Evolutionary conservation across 2,797 vertebrate species (phyloP), one percentile per base, ranked within the genome.

Genomic region (Myioborus melanocephalus): DNA sequence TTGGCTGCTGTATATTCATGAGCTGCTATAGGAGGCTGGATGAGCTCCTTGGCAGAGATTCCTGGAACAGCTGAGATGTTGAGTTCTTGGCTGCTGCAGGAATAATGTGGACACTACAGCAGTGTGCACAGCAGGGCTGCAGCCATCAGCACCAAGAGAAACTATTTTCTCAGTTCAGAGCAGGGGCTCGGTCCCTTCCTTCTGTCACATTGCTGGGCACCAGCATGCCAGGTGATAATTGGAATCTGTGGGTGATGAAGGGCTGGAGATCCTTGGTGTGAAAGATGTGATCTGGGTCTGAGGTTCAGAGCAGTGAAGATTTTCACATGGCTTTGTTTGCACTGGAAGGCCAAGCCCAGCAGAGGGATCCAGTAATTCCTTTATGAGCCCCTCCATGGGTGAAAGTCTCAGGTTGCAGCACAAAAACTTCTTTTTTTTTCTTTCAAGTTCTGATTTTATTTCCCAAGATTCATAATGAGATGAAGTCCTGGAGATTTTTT

Each of bases 1-100:
- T 83, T 91, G 87, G 79, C 89, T 91, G 75, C 77, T 91, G 70
- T 82, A 61, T 89, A 93, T 94, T 94, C 91, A 88, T 94, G 90
- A 89, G 59, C 65, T 90, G 46, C 87, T 84, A 4, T 1, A 22
- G 80, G 80, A 94, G 71, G 50, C 1, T 43, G 82, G 87, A 50
- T 61, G 72, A 88, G 76, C 50, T 19, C 2, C 77, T 89, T 94
- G 91, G 92, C 94, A 95, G 85, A 76, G 64, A 50, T 75, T 64
- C 83, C 43, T 44, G 56, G 55, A 90, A 28, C 89, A 95, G 89
- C 91, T 79, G 92, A 96, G 89, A 64, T 86, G 78, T 44, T 92
- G 93, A 84, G 87, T 92, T 82, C 87, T 86, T 71, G 93, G 87
- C 83, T 90, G 18, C 70, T 32, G 80, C 77, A 89, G 78, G 89